A percentile compares a stretch with the other conserved stretches of the same genome.
Evolutionary conservation across 2,797 vertebrate species (phyloP).

Genomic region (Leucoraja ocellata): DNA sequence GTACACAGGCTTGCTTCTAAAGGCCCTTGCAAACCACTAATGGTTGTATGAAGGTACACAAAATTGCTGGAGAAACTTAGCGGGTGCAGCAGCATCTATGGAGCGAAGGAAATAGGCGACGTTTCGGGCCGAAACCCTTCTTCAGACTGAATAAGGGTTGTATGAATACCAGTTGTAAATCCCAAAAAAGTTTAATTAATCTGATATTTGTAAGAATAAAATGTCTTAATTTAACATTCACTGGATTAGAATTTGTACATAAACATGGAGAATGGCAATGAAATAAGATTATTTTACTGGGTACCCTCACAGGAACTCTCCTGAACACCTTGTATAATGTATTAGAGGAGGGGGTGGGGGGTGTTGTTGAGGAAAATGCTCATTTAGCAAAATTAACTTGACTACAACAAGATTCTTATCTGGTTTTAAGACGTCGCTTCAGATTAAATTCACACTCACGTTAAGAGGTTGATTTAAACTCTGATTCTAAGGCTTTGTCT

Average conservation of each 20-base stretch:
- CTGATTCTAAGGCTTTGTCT: too few species aligned
- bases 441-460: background rate
- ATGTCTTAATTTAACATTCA: background rate
- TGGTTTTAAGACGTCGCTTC: background rate
- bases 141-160: background rate
- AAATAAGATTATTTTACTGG: background rate
- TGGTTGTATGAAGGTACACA: background rate
- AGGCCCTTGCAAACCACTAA: background rate
- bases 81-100: too few species aligned
- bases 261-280: background rate
- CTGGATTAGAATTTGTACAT: background rate
- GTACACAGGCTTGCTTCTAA: too few species aligned
- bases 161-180: background rate
- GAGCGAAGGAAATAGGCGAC: too few species aligned
- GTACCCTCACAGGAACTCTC: background rate
- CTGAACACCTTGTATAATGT: background rate
- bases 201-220: background rate
- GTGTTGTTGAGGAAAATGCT: background rate
- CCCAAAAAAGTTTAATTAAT: background rate
- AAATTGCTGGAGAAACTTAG: too few species aligned
- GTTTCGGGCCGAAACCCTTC: too few species aligned
- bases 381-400: background rate
- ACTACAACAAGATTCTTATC: background rate
- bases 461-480: background rate
- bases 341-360: too few species aligned